These are phyloP conservation scores for Leptestheria dahalacensis DNA, from an alignment of 1,140 invertebrate species.

Conservation along the genomic window DNA sequence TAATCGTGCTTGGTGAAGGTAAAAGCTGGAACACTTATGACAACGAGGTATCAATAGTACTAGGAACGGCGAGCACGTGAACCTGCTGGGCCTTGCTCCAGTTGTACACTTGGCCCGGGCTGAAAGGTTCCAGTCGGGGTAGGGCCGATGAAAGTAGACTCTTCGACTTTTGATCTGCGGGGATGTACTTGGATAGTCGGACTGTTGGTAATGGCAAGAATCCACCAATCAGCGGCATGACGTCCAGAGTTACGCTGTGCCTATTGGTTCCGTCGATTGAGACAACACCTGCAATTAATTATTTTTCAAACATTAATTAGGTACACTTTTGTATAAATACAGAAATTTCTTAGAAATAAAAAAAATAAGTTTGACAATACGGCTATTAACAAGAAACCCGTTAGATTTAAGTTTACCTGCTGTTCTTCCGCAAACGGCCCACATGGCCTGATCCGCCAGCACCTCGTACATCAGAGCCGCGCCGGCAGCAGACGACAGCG, in stretches of 20 bases:
- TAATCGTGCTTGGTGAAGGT: too few species aligned
- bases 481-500: slow-evolving; percentile 21
- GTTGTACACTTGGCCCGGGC: slow-evolving; percentile 74
- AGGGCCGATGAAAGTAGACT: slow-evolving; percentile 32
- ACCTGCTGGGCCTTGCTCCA: slow-evolving; percentile 72
- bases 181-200: slow-evolving; percentile 78
- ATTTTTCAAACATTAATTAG: too few species aligned
- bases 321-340: too few species aligned
- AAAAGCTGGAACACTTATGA: background rate
- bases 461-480: slow-evolving; percentile 81
- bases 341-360: background rate
- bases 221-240: slow-evolving; percentile 78
- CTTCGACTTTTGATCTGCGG: slow-evolving; percentile 40
- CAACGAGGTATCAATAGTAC: background rate
- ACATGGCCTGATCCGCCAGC: slow-evolving; percentile 72
- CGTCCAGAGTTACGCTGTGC: slow-evolving; percentile 64
- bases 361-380: background rate
- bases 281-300: slow-evolving; percentile 57
- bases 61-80: slow-evolving; percentile 44
- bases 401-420: too few species aligned
- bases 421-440: slow-evolving; percentile 77
- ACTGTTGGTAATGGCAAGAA: slow-evolving; percentile 75
- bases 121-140: slow-evolving; percentile 64
- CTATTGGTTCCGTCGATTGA: slow-evolving; percentile 49
- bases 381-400: too few species aligned